Evolutionary conservation across 2,113 vertebrate genomes (phyloP), one percentile per base, ranked within the genome.

Genomic region (Mesitornis unicolor): DNA sequence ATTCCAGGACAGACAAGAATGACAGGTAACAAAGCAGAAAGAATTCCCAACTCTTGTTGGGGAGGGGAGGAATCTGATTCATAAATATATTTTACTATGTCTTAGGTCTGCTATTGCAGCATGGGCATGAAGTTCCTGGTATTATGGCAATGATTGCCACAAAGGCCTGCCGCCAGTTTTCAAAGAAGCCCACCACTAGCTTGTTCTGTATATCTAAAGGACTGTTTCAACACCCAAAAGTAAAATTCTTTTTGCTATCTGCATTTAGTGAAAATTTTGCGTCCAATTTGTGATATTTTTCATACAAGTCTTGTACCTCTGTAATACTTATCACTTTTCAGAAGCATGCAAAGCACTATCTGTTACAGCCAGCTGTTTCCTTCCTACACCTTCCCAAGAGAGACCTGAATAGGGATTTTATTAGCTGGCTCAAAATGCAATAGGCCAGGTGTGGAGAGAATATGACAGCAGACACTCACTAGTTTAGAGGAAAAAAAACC

Each of bases 301-400:
- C 3, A 4, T 26, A 51, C 31, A 81, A 89, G 35, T 7, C n/a
- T 91, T 69, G 63, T 36, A 74, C 38, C 18, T 51, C 45, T 65
- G 48, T 31, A 79, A 42, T 7, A 59, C 36, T 82, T 53, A 83
- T 50, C 61, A 91, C 60, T 38, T 93, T 82, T 47, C 77, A 91
- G 81, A 76, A 85, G 40, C 69, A 60, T 68, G 74, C 40, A 89
- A 89, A 92, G n/a, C 69, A 50, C 48, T 91, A 15, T 87, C 86
- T 91, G 81, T 85, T 84, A 89, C 43, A 91, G 73, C 18, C 94
- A 95, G 84, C 56, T 92, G 81, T 93, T 92, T 82, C 43, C 57
- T 84, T 73, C 42, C 74, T 48, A 20, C n/a, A 79, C 47, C 81
- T 70, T 91, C 94, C 87, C 86, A 25, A 65, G 81, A 50, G 87